phyloP scores from a whole-genome alignment of 2,113 vertebrate species.

The Collichthys lucidus region DNA sequence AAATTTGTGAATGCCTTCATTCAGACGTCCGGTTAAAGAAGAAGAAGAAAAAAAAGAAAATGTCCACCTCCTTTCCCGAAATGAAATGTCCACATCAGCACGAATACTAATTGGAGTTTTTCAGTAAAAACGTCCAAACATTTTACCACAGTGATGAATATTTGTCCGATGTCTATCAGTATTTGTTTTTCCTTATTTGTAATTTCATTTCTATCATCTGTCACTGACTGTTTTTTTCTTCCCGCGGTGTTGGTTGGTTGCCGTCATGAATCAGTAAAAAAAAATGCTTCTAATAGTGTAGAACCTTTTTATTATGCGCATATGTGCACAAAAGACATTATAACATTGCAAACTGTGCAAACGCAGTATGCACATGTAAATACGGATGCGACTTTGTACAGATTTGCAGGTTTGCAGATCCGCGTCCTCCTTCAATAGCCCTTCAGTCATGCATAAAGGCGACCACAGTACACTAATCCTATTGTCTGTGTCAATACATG shows the following conservation, averaged over 20 bases:
- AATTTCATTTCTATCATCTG: constrained; percentile 47
- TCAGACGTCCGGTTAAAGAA: constrained; percentile 24
- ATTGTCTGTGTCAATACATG: background rate
- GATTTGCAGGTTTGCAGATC: constrained; percentile 46
- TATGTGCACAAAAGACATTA: background rate
- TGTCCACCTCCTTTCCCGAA: background rate
- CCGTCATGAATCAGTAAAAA: background rate
- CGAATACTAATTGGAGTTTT: constrained; percentile 27
- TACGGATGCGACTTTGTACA: background rate
- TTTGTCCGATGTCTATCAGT: constrained; percentile 39
- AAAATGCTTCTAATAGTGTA: background rate
- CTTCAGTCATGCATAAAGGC: constrained; percentile 39
- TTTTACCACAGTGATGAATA: constrained; percentile 57
- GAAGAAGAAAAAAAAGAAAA: background rate
- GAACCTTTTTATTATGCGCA: background rate
- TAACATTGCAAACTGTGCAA: background rate
- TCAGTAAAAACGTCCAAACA: constrained; percentile 55
- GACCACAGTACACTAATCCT: constrained; percentile 23
- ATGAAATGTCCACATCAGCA: constrained; percentile 41
- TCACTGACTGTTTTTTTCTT: constrained; percentile 49
- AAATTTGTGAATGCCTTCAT: constrained; percentile 40
- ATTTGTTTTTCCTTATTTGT: constrained; percentile 51
- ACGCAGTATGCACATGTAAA: background rate
- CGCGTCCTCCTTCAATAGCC: constrained; percentile 16
- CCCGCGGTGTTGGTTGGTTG: background rate